Evolutionary conservation across 2,797 vertebrate species (phyloP).

Genomic region (Argya squamiceps): DNA sequence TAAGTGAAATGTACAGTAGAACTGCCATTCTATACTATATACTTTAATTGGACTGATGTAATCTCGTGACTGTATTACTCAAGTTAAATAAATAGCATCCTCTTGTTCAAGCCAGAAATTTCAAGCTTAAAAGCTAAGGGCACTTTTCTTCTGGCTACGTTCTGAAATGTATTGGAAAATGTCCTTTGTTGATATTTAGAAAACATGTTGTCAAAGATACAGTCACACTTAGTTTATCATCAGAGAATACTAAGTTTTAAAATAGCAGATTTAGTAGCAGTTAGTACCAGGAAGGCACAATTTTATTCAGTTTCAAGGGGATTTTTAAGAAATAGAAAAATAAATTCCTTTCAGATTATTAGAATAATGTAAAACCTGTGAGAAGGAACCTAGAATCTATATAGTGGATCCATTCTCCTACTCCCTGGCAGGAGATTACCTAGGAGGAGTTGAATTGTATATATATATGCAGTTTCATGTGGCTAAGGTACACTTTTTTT

Average conservation of each 20-base stretch:
- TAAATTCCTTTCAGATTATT: background rate
- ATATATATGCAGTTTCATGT: background rate
- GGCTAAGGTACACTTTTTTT: background rate
- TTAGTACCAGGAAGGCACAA: background rate
- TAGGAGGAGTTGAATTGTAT: background rate
- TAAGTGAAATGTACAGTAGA: background rate
- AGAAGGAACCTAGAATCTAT: background rate
- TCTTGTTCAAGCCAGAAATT: background rate
- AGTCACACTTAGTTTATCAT: background rate
- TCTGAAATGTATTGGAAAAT: conserved; percentile 14
- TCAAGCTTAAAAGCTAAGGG: background rate
- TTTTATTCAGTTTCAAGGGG: background rate
- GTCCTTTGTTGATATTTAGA: background rate
- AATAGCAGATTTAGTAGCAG: background rate
- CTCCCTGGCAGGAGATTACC: background rate
- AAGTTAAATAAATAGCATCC: background rate
- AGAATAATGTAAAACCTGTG: background rate
- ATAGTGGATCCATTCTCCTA: background rate
- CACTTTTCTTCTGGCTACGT: background rate
- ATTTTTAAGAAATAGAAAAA: background rate
- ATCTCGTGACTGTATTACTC: background rate
- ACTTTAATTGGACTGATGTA: background rate
- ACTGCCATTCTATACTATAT: background rate
- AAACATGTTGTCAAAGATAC: background rate
- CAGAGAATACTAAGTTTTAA: background rate